Evolutionary conservation across 2,113 vertebrate species (phyloP), one percentile per base, ranked within the genome.

Genomic region (Thalassoma bifasciatum): DNA sequence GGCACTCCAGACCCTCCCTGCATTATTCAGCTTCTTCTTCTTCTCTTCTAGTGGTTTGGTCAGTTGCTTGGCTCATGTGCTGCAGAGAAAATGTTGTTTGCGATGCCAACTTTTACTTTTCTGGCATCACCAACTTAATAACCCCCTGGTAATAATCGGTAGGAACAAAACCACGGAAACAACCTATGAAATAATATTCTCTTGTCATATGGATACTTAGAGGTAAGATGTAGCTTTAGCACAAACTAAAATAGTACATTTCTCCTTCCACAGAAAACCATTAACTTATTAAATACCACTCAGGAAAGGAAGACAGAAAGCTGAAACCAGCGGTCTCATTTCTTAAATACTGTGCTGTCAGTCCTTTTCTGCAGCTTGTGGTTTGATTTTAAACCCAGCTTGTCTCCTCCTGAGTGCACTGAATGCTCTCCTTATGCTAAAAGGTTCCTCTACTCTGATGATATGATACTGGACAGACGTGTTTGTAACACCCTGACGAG

Each of bases 331-430:
- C 4, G 17, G 70, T 74, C 52, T 91, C 67, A 80, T 60, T 77
- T 59, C 81, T 72, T 70, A 78, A 84, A 77, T 89, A 85, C 75
- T 81, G 66, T 84, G 52, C 68, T 69, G 75, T 76, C 72, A 65
- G 59, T 87, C 46, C 34, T 61, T 87, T 72, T 83, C 58, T 82
- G 23, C 67, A 73, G 65, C 22, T 44, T 84, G 84, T 81, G 88
- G 87, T 87, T 62, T 51, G 47, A 57, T 82, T 78, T 79, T 87
- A 87, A 83, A 85, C 90, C 83, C 83, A 81, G 51, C 59, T 30
- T 75, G 76, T 88, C 70, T 61, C 46, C 66, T 13, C 23, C 2
- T 49, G 66, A 69, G 54, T 62, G 44, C 7, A n/a, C 52, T 67
- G 54, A 5, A 47, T 56, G 24, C 23, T 50, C 38, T 22, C 3